A percentile compares a stretch with the other conserved stretches of the same genome.
These are phyloP conservation scores for Aethes cnicana DNA, from an alignment of 2,888 invertebrate species.

Conservation along the genomic window DNA sequence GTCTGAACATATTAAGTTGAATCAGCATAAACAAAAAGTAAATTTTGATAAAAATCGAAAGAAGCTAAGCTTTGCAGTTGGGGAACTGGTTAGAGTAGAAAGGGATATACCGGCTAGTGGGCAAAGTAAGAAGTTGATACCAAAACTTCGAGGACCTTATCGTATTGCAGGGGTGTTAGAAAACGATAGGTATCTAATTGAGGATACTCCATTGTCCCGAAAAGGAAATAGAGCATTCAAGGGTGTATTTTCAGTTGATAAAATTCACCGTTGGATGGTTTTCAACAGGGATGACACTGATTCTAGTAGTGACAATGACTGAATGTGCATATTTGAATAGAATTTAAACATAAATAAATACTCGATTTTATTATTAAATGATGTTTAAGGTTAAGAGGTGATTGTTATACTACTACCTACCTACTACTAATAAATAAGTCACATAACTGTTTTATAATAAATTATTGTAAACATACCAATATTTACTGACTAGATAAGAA, in stretches of 20 bases:
- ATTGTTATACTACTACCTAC: no score
- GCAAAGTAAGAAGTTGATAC: conserved; percentile 21
- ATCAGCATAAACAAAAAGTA: conserved; percentile 7
- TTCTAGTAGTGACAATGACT: no score
- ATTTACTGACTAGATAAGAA: no score
- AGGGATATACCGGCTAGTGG: conserved; percentile 19
- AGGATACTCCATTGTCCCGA: conserved; percentile 22
- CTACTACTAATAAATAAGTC: no score
- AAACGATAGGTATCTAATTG: conserved; percentile 23
- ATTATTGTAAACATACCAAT: no score
- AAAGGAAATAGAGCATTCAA: conserved; percentile 7
- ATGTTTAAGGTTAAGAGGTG: no score
- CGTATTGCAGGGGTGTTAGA: conserved; percentile 5
- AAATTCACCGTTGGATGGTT: conserved; percentile 10
- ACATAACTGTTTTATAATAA: no score
- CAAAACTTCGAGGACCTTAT: conserved; percentile 22
- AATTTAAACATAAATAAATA: no score
- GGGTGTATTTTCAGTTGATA: conserved; percentile 14
- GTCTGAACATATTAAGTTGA: background rate
- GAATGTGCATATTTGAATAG: no score
- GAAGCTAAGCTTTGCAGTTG: background rate
- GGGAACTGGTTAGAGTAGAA: conserved; percentile 15
- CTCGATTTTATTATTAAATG: no score
- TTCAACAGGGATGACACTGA: conserved; percentile 1
- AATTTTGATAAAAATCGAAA: background rate